These are phyloP conservation scores for Chionomys nivalis DNA, from an alignment of 2,113 vertebrate genomes.

Conservation along the genomic window DNA sequence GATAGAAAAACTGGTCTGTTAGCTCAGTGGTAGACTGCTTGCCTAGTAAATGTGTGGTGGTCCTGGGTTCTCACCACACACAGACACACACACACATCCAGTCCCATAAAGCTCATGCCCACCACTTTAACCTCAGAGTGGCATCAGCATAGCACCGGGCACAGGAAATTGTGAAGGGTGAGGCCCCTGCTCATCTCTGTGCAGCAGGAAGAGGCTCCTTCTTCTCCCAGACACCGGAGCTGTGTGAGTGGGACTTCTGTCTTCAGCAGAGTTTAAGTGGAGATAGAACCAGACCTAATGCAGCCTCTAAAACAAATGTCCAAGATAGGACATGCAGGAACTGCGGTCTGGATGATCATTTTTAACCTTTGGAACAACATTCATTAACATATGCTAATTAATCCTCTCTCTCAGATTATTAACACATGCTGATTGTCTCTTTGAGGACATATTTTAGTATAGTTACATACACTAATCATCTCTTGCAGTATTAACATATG, in stretches of 20 bases:
- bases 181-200: not conserved
- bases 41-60: no score
- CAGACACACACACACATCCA: not conserved
- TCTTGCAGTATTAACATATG: not conserved
- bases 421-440: not conserved
- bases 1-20: not conserved
- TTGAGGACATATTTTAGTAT: not conserved
- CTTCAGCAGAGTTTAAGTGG: not conserved
- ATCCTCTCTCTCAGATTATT: not conserved
- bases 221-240: not conserved
- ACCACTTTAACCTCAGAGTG: not conserved
- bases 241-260: not conserved
- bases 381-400: not conserved
- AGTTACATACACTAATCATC: not conserved
- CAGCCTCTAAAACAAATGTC: not conserved
- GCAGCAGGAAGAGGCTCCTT: not conserved
- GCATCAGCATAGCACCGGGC: not conserved
- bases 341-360: not conserved
- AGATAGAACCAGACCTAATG: not conserved
- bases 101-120: not conserved
- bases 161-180: not conserved
- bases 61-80: not conserved
- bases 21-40: not conserved
- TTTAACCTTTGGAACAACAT: conserved; percentile 22
- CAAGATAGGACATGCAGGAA: not conserved